These are phyloP conservation scores for Drosophila carrolli DNA, from an alignment of 1,140 invertebrate species.

Conservation along the genomic window DNA sequence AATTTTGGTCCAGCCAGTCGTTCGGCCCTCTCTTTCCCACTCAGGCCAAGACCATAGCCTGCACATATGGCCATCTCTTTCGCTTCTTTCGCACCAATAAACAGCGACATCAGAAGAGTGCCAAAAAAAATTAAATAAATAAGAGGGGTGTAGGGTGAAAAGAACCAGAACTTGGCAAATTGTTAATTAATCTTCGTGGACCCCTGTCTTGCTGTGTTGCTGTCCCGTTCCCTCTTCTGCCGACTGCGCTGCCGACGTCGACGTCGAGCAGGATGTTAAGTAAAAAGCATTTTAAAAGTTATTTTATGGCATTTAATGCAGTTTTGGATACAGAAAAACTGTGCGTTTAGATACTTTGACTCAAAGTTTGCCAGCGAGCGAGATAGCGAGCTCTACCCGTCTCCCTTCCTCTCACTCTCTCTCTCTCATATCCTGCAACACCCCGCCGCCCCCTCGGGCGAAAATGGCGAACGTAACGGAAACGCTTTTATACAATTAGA, in stretches of 20 bases:
- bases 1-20: slow-evolving; percentile 71
- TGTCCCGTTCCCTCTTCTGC: slow-evolving; percentile 14
- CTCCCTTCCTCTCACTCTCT: background rate
- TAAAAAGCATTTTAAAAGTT: slow-evolving; percentile 84
- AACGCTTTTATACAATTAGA: slow-evolving; percentile 83
- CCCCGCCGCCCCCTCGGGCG: slow-evolving; percentile 16
- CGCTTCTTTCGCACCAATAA: slow-evolving; percentile 76
- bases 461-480: slow-evolving; percentile 82
- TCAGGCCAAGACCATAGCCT: slow-evolving; percentile 6
- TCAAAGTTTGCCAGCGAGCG: slow-evolving; percentile 56
- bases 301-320: slow-evolving; percentile 84
- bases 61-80: slow-evolving; percentile 54
- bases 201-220: background rate
- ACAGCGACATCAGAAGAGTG: slow-evolving; percentile 64
- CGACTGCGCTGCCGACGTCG: slow-evolving; percentile 12
- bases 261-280: slow-evolving; percentile 73
- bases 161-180: slow-evolving; percentile 54
- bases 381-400: slow-evolving; percentile 3
- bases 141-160: slow-evolving; percentile 1
- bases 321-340: slow-evolving; percentile 83
- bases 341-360: slow-evolving; percentile 81
- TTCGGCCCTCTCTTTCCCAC: slow-evolving; percentile 50
- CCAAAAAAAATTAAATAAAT: slow-evolving; percentile 50
- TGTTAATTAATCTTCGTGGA: slow-evolving; percentile 79
- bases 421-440: background rate